A percentile compares a stretch with the other conserved stretches of the same genome.
Evolutionary conservation across 2,113 vertebrate species (phyloP).

Genomic region (Ifrita kowaldi): DNA sequence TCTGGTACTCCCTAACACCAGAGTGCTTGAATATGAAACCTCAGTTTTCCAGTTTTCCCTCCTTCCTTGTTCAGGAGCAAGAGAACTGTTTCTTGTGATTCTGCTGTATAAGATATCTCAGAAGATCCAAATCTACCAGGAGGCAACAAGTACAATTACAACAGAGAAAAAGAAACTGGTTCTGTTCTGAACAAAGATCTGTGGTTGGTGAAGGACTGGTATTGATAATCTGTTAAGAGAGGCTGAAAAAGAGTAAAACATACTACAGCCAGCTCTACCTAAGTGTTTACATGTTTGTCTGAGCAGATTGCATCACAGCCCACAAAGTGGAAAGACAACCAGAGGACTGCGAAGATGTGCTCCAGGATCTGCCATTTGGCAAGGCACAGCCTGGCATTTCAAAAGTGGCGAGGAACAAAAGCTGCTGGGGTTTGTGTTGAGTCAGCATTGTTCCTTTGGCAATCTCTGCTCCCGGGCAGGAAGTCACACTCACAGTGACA

Average conservation of each 20-base stretch:
- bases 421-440: background rate
- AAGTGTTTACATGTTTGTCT: background rate
- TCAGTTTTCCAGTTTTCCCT: background rate
- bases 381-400: background rate
- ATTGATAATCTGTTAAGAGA: background rate
- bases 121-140: background rate
- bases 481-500: conserved; percentile 2
- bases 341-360: background rate
- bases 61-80: background rate
- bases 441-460: conserved; percentile 50
- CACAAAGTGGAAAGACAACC: background rate
- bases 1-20: background rate
- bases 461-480: background rate
- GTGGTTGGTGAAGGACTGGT: background rate
- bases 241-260: background rate
- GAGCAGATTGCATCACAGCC: background rate
- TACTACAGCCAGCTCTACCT: background rate
- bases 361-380: background rate
- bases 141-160: background rate
- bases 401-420: background rate
- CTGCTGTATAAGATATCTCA: background rate
- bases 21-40: background rate
- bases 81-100: background rate
- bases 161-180: background rate
- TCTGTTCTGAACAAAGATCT: background rate